phyloP scores from a whole-genome alignment of 1,140 invertebrate species.

The Bicyclus anynana region DNA sequence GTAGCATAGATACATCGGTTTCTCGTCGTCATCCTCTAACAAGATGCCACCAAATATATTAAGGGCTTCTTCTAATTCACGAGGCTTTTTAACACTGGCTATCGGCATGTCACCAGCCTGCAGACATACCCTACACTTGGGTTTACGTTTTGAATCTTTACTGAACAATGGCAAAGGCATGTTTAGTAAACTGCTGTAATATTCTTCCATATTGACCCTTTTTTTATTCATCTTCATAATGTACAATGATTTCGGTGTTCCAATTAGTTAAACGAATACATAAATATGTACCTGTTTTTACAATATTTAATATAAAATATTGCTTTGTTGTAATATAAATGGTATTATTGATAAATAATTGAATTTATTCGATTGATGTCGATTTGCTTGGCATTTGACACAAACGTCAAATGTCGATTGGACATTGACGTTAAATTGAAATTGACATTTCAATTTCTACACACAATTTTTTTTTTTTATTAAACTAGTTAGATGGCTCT shows the following conservation, averaged over 20 bases:
- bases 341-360: no score
- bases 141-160: neutral
- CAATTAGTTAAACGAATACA: neutral
- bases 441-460: no score
- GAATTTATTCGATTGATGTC: no score
- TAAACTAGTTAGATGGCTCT: no score
- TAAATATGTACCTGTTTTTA: neutral
- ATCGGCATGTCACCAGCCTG: slow-evolving; percentile 35
- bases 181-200: slow-evolving; percentile 13
- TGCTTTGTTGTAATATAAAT: no score
- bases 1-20: slow-evolving; percentile 43
- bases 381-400: no score
- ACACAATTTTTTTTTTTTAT: no score
- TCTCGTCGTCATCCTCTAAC: slow-evolving; percentile 34
- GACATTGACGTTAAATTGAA: no score
- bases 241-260: slow-evolving; percentile 29
- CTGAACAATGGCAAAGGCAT: neutral
- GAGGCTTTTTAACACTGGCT: slow-evolving; percentile 24
- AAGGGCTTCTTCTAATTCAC: slow-evolving; percentile 36
- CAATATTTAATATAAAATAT: no score
- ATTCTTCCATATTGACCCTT: slow-evolving; percentile 11
- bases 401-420: no score
- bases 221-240: slow-evolving; percentile 23
- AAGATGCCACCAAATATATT: slow-evolving; percentile 34
- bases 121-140: slow-evolving; percentile 36